Evolutionary conservation across 2,113 vertebrate species (phyloP), one percentile per base, ranked within the genome.

Genomic region (Anser cygnoides): DNA sequence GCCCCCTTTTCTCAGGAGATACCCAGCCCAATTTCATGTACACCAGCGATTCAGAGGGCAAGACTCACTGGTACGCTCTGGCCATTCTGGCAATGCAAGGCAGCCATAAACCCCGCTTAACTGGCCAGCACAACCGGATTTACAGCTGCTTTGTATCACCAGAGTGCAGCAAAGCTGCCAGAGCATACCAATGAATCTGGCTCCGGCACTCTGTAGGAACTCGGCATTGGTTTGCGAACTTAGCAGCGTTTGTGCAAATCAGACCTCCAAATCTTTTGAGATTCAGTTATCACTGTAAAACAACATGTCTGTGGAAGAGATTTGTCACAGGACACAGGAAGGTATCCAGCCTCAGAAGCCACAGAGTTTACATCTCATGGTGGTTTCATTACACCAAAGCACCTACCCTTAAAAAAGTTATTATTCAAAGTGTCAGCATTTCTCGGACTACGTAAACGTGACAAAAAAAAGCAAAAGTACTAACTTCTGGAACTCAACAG

Each of bases 401-500:
- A 87, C 55, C 31, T 66, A 58, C 33, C 49, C 41, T 76, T 70
- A 87, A 82, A 65, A 37, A 84, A 84, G 82, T 91, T 70, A 62
- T 54, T 94, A 59, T 84, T 92, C 76, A 75, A 92, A 93, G 62
- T n/a, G 68, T 75, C 22, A 15, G 55, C 52, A 78, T 22, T 95
- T 66, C 74, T 61, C 80, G 37, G 67, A 83, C 67, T 63, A 54
- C 0, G 5, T n/a, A 95, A 92, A 65, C 59, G 46, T 90, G 92
- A 94, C 88, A 97, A 97, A 97, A 97, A 97, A 97, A 96, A 97
- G 92, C 74, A 41, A 67, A 89, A 97, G 79, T 73, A 68, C 73
- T 90, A 94, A 96, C 93, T 97, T 96, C 86, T 87, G 81, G 7
- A 95, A 87, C 70, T 74, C 83, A 97, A 96, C 89, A 96, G 92